phyloP scores from a whole-genome alignment of 2,113 vertebrate genomes.

The Nesospiza acunhae region DNA sequence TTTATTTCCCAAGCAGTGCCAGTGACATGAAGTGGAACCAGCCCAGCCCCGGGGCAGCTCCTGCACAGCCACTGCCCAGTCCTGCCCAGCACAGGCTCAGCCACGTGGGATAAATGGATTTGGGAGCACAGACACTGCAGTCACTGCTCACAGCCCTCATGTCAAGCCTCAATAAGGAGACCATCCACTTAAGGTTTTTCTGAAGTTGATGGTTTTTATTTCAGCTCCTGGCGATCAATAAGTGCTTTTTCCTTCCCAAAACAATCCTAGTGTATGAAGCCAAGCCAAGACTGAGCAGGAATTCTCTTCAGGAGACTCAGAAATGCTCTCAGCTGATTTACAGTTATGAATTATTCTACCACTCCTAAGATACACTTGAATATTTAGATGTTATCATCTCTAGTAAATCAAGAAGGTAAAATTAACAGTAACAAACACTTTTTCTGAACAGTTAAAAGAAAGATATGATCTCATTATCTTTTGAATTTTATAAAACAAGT shows the following conservation, averaged over 20 bases:
- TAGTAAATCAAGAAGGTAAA: constrained; percentile 32
- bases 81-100: neutral
- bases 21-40: fast-evolving
- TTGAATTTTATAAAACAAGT: constrained; percentile 34
- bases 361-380: neutral
- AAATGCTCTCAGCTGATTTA: constrained; percentile 36
- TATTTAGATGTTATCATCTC: constrained; percentile 13
- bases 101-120: neutral
- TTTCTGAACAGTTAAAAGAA: neutral
- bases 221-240: neutral
- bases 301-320: neutral
- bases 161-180: neutral
- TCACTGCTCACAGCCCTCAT: neutral
- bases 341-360: constrained; percentile 8
- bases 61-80: neutral
- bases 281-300: neutral
- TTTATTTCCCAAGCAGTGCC: neutral
- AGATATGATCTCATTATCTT: neutral
- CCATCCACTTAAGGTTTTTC: neutral
- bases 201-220: neutral
- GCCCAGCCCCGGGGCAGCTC: neutral
- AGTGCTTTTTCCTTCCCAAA: neutral
- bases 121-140: neutral
- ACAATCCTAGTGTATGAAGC: neutral
- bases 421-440: constrained; percentile 28